Evolutionary conservation across 2,888 invertebrate species (phyloP), one percentile per base, ranked within the genome.

Genomic region (Mantis religiosa): DNA sequence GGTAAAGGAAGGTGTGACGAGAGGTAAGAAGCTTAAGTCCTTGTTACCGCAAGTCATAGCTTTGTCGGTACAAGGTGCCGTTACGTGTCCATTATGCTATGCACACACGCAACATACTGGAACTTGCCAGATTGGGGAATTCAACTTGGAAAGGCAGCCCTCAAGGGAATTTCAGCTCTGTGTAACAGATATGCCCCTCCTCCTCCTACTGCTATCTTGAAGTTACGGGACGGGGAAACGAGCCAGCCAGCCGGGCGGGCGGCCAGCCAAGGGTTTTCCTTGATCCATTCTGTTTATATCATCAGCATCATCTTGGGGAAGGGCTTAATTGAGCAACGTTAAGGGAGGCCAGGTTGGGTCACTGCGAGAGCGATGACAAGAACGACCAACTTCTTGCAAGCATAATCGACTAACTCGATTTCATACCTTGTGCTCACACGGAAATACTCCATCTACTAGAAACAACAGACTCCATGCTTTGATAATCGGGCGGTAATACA

Each of bases 91-190:
- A 87, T 87, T 87, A 87, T 87, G 87, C 82, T 82, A 81, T 87
- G 82, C 41, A 87, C 87, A 87, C 41, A 87, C 87, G 25, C 25
- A 47, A 81, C 81, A 86, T 86, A 81, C 81, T 86, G 82, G 41
- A 82, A 87, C 82, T 87, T 87, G 87, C 82, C 87, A 87, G 81
- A 87, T 87, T 87, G 87, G 87, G 54, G 87, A 87, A 87, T 87
- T 87, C 87, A 82, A 87, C 30, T 87, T 87, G 82, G 87, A 87
- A 87, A 87, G 87, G 82, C 87, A 54, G 34, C 82, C 87, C 87
- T 34, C 87, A 81, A 87, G 87, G 87, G 87, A 87, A 82, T 41
- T 81, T 25, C 54, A 71, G 86, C 86, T 82, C 87, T 87, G 28
- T 87, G 82, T 87, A 82, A 82, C 87, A 87, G 82, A 87, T 87